phyloP scores from a whole-genome alignment of 2,797 vertebrate species.

The Dermochelys coriacea region DNA sequence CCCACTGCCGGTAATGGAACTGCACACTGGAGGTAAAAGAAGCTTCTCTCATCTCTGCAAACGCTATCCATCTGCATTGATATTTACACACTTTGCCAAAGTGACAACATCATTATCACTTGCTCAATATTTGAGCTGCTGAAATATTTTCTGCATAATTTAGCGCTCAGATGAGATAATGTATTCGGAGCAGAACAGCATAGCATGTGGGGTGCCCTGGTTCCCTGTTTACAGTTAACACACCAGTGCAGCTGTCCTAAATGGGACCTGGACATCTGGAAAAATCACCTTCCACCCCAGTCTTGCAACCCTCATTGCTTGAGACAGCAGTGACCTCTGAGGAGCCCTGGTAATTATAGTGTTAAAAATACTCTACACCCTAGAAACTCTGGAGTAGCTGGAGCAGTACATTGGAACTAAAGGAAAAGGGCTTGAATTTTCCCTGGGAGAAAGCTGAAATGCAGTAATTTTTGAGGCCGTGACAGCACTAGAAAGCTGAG shows the following conservation, averaged over 20 bases:
- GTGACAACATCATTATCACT: constrained; percentile 77
- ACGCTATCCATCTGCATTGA: constrained; percentile 63
- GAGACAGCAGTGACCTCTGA: constrained; percentile 28
- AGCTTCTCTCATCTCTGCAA: constrained; percentile 34
- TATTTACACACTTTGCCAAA: constrained; percentile 77
- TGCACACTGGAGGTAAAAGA: constrained; percentile 56
- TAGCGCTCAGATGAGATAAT: constrained; percentile 71
- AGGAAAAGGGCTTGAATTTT: constrained; percentile 45
- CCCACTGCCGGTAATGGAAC: not conserved
- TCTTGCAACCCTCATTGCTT: constrained; percentile 3
- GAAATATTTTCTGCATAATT: constrained; percentile 80
- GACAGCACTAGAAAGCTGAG: constrained; percentile 60
- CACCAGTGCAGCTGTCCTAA: not conserved
- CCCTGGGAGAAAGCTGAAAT: constrained; percentile 60
- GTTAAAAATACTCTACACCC: constrained; percentile 39
- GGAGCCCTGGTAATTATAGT: constrained; percentile 51
- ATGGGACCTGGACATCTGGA: not conserved
- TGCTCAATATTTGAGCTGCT: constrained; percentile 73
- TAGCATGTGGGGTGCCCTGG: not conserved
- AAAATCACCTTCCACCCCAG: constrained; percentile 32
- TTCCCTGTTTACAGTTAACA: rapidly evolving
- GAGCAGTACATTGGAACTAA: constrained; percentile 36
- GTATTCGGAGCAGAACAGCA: constrained; percentile 54
- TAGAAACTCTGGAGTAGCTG: constrained; percentile 27
- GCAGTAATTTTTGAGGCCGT: constrained; percentile 61